Evolutionary conservation across 2,888 invertebrate species (phyloP), one percentile per base, ranked within the genome.

Genomic region (Thymelicus acteon): DNA sequence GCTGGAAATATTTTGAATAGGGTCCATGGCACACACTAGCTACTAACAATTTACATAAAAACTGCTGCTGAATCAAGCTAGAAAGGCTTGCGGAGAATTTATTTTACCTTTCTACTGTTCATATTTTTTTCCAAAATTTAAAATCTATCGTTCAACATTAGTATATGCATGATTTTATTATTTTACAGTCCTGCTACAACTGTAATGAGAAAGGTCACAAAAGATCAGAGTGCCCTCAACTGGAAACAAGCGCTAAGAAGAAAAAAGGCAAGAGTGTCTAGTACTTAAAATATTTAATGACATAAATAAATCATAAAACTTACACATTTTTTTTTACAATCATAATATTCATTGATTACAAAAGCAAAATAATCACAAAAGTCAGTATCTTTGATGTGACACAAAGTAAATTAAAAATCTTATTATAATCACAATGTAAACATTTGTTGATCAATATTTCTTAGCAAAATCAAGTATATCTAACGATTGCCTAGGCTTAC

Each of bases 171-270:
- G 12, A 44, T 44, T 44, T 10, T 12, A 44, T 52, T 52, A 15
- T 52, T 57, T 91, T 91, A 37, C 88, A 95, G 95, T 91, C 92
- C 7, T 95, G 95, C 80, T 95, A 94, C 83, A 90, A 93, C 75
- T 95, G 95, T 79, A 90, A 93, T 54, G 84, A 94, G 76, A 84
- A 85, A 61, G 95, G 95, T 0, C 95, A 95, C 79, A 95, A 95
- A 80, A 89, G 92, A 75, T 82, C 86, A 0, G 87, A 94, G 6
- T 95, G 95, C 77, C 95, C 95, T 0, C 81, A 87, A 70, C 77
- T 86, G 63, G 82, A 84, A 52, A 73, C 72, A 24, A 72, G 71
- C 40, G 76, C 76, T 47, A 79, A 73, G 44, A 86, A 88, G 74
- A 88, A 84, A 74, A 93, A 69, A 63, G 47, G 31, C 37, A 63